Evolutionary conservation across 2,797 vertebrate species (phyloP).

Genomic region (Dallia pectoralis): DNA sequence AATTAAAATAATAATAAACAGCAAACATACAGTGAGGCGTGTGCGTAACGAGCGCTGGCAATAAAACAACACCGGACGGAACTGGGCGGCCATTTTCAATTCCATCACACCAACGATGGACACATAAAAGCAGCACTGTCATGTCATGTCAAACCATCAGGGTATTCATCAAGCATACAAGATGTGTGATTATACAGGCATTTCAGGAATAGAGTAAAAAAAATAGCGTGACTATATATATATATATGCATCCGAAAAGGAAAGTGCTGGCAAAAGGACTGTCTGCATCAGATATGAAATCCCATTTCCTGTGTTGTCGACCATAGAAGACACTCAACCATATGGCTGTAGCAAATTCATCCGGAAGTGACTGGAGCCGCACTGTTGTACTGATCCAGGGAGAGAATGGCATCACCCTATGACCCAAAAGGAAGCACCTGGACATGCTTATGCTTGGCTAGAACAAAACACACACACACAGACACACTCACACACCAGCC

Average conservation of each 20-base stretch:
- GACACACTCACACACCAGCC: background rate
- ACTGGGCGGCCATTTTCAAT: background rate
- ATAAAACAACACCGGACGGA: background rate
- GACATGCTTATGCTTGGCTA: background rate
- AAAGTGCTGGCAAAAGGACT: background rate
- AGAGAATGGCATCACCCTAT: background rate
- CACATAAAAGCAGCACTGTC: background rate
- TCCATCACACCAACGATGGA: background rate
- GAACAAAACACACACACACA: background rate
- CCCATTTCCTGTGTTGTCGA: background rate
- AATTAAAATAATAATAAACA: background rate
- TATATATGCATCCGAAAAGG: background rate
- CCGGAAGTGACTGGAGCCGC: background rate
- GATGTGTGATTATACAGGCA: slow-evolving; percentile 8
- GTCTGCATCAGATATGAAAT: no score
- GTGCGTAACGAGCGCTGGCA: slow-evolving; percentile 18
- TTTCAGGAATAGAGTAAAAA: slow-evolving; percentile 26
- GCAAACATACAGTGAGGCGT: slow-evolving; percentile 10
- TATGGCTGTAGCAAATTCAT: no score
- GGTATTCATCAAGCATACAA: background rate
- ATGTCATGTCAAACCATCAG: slow-evolving; percentile 1
- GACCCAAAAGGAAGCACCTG: slow-evolving; percentile 6
- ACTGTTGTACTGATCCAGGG: background rate
- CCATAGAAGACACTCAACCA: no score
- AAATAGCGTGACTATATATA: slow-evolving; percentile 26